phyloP scores from a whole-genome alignment of 2,797 vertebrate species.

The Gambusia yucatana region DNA sequence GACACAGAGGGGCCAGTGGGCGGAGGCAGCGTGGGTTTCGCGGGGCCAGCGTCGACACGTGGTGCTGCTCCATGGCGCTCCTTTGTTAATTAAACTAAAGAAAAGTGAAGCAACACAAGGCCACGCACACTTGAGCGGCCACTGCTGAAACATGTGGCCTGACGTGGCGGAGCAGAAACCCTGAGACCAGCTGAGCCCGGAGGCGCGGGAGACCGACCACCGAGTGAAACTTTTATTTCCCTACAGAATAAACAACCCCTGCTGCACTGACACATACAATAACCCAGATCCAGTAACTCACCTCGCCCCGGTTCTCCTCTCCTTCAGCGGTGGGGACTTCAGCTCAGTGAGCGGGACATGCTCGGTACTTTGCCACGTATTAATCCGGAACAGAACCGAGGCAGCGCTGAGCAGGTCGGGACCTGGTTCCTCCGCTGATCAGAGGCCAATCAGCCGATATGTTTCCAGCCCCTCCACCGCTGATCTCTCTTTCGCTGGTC shows the following conservation, averaged over 20 bases:
- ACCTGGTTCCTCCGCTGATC: conserved; percentile 16
- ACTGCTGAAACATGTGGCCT: conserved; percentile 14
- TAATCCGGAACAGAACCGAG: conserved; percentile 29
- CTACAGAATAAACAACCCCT: conserved; percentile 24
- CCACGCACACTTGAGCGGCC: conserved; percentile 25
- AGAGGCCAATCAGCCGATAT: conserved; percentile 13
- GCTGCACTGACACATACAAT: conserved; percentile 5
- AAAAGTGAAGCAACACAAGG: conserved; percentile 41
- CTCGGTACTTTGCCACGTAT: conserved; percentile 62
- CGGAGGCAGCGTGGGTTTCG: conserved; percentile 38
- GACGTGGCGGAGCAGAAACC: conserved; percentile 49
- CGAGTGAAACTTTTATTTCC: conserved; percentile 24
- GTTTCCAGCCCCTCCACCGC: conserved; percentile 41
- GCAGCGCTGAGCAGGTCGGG: conserved; percentile 16
- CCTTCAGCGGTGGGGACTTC: conserved; percentile 38
- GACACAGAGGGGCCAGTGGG: conserved; percentile 38
- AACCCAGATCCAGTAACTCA: conserved; percentile 29
- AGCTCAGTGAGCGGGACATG: conserved; percentile 55
- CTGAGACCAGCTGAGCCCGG: conserved; percentile 4
- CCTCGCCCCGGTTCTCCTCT: conserved; percentile 38
- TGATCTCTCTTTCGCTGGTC: conserved; percentile 48
- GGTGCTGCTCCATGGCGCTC: conserved; percentile 66
- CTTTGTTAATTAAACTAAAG: conserved; percentile 74
- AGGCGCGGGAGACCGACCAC: conserved; percentile 25
- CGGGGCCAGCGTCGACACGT: conserved; percentile 70